Percentiles rank a stretch among this genome's conserved stretches.
phyloP scores from a whole-genome alignment of 2,888 invertebrate genomes.

The Drosophila cognata region DNA sequence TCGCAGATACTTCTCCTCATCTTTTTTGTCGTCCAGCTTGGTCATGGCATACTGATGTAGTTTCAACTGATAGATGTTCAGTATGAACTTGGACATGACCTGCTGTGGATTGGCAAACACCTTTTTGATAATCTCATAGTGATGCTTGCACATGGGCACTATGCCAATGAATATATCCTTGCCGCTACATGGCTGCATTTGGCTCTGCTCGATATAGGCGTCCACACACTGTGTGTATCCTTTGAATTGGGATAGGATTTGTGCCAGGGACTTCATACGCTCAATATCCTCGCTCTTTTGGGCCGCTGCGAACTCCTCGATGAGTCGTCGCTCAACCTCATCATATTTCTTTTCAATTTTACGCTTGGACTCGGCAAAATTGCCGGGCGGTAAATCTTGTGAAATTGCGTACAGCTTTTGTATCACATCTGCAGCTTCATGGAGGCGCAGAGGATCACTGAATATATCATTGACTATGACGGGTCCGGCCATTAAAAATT shows the following conservation, averaged over 20 bases:
- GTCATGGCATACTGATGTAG: conserved; percentile 94
- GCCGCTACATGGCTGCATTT: conserved; percentile 93
- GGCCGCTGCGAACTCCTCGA: conserved; percentile 96
- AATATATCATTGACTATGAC: conserved; percentile 92
- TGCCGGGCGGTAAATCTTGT: conserved; percentile 95
- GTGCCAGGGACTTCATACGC: conserved; percentile 97
- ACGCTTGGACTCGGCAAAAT: conserved; percentile 93
- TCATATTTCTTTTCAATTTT: conserved; percentile 96
- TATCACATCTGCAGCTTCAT: conserved; percentile 98
- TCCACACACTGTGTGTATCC: conserved; percentile 98
- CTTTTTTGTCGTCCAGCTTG: conserved; percentile 92
- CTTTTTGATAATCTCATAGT: conserved; percentile 92
- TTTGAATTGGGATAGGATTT: conserved; percentile 97
- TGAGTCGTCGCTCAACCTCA: conserved; percentile 94
- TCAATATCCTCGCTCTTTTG: conserved; percentile 93
- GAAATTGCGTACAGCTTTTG: conserved; percentile 98
- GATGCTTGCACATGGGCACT: conserved; percentile 94
- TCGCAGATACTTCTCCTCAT: conserved; percentile 94
- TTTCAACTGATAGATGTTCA: conserved; percentile 97
- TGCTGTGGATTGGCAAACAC: conserved; percentile 98
- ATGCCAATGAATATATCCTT: conserved; percentile 96
- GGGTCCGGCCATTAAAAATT: conserved; percentile 94
- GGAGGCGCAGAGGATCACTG: conserved; percentile 90
- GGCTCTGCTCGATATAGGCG: conserved; percentile 98
- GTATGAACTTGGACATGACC: conserved; percentile 98